These are phyloP conservation scores for Telenomus remus DNA, from an alignment of 1,140 invertebrate genomes.

Conservation along the genomic window DNA sequence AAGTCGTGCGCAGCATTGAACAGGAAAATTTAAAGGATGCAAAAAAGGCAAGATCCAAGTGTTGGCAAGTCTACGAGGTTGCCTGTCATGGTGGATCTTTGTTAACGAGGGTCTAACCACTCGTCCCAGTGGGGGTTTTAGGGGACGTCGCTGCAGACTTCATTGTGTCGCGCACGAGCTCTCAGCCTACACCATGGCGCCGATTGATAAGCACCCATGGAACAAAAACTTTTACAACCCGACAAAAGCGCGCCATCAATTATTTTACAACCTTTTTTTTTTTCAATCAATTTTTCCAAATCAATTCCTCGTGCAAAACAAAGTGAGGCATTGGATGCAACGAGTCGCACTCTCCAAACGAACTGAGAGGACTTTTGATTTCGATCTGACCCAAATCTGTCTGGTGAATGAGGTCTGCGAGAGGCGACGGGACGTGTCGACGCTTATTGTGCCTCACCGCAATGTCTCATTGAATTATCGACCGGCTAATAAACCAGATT, in stretches of 20 bases:
- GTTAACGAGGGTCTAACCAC: conserved; percentile 67
- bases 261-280: conserved; percentile 14
- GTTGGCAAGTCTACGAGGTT: conserved; percentile 36
- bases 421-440: no score
- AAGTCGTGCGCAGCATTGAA: conserved; percentile 23
- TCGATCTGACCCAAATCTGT: conserved; percentile 14
- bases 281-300: neutral
- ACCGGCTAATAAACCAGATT: conserved; percentile 6
- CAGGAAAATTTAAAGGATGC: conserved; percentile 13
- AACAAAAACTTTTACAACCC: conserved; percentile 35
- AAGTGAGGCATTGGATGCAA: no score
- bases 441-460: no score
- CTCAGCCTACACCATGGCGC: conserved; percentile 49
- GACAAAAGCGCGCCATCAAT: conserved; percentile 20
- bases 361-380: conserved; percentile 4
- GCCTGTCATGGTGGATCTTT: conserved; percentile 61
- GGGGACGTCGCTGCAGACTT: conserved; percentile 66
- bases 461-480: conserved; percentile 24
- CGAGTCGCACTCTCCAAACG: no score
- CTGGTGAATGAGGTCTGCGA: conserved; percentile 5
- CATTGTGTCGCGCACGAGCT: conserved; percentile 66
- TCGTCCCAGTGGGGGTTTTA: conserved; percentile 63
- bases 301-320: no score
- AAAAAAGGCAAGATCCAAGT: conserved; percentile 1
- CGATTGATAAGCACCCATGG: conserved; percentile 47